These are phyloP conservation scores for Enhydra lutris DNA, from an alignment of 2,113 vertebrate species.

Conservation along the genomic window DNA sequence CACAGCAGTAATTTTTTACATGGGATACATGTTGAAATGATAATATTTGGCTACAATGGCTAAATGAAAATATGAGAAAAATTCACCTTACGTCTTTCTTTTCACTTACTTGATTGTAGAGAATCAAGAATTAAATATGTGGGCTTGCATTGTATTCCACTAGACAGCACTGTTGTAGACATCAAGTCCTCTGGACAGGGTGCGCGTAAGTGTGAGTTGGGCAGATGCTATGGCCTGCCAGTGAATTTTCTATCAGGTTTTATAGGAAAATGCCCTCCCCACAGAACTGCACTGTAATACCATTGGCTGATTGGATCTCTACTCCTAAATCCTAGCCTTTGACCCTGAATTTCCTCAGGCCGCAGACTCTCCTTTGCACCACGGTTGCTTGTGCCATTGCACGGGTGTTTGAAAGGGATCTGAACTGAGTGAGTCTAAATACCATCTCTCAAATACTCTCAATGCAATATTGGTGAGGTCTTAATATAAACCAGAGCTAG, in stretches of 20 bases:
- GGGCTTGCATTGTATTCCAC: fast-evolving
- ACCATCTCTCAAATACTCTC: neutral
- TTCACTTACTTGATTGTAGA: neutral
- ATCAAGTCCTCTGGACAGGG: fast-evolving
- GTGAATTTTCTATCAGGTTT: neutral
- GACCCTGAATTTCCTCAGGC: neutral
- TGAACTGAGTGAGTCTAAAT: neutral
- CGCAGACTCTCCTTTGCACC: too few species aligned
- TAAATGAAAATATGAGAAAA: neutral
- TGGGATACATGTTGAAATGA: neutral
- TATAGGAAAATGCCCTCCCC: too few species aligned
- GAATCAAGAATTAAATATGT: neutral
- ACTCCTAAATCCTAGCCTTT: too few species aligned
- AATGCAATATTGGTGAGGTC: fast-evolving
- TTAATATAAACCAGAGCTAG: neutral
- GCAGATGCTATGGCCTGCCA: neutral
- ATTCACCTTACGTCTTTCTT: neutral
- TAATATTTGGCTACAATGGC: neutral
- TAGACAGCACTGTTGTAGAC: neutral
- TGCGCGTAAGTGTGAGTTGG: too few species aligned
- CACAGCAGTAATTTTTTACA: neutral
- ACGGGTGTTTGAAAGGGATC: neutral
- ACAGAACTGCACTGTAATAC: too few species aligned
- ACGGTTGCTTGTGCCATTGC: fast-evolving
- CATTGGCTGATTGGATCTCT: neutral